These are phyloP conservation scores for human (Homo sapiens) DNA, from an alignment of 2,113 vertebrate species.

Conservation along the genomic window GRCh38 chr12:66897501-66898000, in stretches of 20 bases:
- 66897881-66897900: constrained; percentile 19
- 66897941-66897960: constrained; percentile 40
- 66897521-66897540: neutral
- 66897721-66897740: neutral
- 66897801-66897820: neutral
- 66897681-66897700: neutral
- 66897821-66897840: neutral
- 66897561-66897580: fast-evolving
- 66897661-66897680: neutral
- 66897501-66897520: neutral
- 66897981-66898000: neutral
- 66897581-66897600: neutral
- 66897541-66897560: neutral
- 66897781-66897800: constrained; percentile 40
- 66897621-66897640: neutral
- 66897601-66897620: neutral
- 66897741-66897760: neutral
- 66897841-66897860: neutral
- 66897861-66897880: constrained; percentile 53
- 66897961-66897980: neutral
- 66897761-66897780: neutral
- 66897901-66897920: constrained; percentile 34
- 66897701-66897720: neutral
- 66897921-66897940: constrained; percentile 43
- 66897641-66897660: neutral